Evolutionary conservation across 2,113 vertebrate genomes (phyloP).

Genomic region (Athene cunicularia): DNA sequence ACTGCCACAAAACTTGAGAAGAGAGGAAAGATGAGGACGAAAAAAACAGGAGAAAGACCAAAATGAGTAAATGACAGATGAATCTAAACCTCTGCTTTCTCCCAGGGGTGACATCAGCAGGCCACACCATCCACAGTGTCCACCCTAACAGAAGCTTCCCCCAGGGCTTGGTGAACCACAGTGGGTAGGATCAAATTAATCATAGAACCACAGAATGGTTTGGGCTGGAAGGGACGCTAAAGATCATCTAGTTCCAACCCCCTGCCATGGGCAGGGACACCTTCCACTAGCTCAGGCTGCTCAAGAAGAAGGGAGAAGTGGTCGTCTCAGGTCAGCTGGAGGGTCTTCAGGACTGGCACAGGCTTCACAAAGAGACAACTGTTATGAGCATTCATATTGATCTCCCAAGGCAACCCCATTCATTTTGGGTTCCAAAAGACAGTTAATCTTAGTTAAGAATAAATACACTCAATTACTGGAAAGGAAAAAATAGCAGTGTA

Average conservation of each 20-base stretch:
- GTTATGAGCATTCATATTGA: background rate
- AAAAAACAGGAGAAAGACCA: background rate
- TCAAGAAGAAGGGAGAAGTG: background rate
- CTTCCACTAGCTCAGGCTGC: background rate
- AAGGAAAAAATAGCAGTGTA: conserved; percentile 29
- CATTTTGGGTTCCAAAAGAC: conserved; percentile 3
- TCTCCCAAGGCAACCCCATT: background rate
- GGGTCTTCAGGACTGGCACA: background rate
- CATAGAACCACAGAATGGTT: background rate
- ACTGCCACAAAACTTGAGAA: background rate
- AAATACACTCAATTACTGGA: conserved; percentile 66
- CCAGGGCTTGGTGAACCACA: background rate
- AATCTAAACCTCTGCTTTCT: background rate
- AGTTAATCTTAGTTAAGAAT: conserved; percentile 72
- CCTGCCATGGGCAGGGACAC: background rate
- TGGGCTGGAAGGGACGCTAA: background rate
- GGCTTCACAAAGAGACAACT: background rate
- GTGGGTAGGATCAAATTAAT: background rate
- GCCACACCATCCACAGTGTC: background rate
- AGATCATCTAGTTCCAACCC: too few species aligned
- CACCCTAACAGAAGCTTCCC: background rate
- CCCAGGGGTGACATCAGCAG: background rate
- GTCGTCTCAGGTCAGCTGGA: background rate
- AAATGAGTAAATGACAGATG: background rate
- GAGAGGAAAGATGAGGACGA: background rate